Evolutionary conservation across 2,113 vertebrate species (phyloP).

Genomic region (Cyanoramphus novaezelandiae): DNA sequence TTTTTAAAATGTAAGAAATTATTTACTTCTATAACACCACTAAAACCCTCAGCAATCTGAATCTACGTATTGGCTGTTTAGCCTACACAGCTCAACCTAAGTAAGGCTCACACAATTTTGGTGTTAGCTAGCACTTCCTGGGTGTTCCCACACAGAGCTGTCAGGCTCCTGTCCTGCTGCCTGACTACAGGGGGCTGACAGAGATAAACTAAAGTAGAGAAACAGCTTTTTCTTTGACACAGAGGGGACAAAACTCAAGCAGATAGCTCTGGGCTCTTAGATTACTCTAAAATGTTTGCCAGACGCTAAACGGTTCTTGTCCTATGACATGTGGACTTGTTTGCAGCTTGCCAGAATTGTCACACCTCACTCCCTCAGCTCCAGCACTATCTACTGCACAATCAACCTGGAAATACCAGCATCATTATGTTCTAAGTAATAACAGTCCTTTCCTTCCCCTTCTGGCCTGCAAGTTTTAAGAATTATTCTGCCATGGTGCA

Average conservation of each 20-base stretch:
- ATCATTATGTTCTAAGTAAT: rapidly evolving
- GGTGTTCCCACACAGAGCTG: background rate
- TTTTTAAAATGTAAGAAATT: background rate
- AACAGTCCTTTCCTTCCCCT: background rate
- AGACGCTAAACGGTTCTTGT: background rate
- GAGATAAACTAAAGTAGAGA: background rate
- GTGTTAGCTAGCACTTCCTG: background rate
- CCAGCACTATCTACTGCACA: background rate
- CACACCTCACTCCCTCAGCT: background rate
- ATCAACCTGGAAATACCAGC: background rate
- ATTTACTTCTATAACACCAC: background rate
- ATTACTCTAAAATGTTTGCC: background rate
- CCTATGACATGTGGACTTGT: background rate
- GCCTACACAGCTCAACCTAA: background rate
- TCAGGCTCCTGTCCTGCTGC: background rate
- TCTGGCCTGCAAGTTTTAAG: background rate
- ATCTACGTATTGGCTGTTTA: background rate
- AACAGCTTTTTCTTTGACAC: background rate
- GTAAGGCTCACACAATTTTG: background rate
- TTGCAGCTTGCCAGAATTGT: background rate
- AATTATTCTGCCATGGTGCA: background rate
- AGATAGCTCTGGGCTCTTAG: background rate
- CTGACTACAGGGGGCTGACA: background rate
- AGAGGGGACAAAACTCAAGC: background rate
- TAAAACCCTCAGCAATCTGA: background rate